Percentiles rank a stretch among this genome's conserved stretches.
These are phyloP conservation scores for Chaenocephalus aceratus DNA, from an alignment of 2,113 vertebrate species.

Conservation along the genomic window DNA sequence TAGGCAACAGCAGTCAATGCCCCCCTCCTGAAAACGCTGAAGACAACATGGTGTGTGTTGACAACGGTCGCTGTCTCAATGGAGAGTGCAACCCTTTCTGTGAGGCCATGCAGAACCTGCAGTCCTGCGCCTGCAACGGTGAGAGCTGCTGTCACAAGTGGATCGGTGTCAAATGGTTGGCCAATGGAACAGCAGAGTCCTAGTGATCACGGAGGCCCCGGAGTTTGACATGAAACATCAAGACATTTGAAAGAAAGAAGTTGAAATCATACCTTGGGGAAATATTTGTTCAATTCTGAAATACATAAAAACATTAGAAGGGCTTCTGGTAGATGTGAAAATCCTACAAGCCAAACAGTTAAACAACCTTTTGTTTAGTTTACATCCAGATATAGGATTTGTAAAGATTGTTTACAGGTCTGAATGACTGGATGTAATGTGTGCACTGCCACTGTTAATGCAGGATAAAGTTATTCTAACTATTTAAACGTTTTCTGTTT, in stretches of 20 bases:
- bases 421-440: not conserved
- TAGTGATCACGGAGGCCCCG: too few relatives aligned
- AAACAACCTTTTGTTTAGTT: not conserved
- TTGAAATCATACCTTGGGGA: too few relatives aligned
- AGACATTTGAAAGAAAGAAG: too few relatives aligned
- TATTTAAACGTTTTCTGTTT: slow-evolving; percentile 6
- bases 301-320: too few relatives aligned
- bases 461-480: not conserved
- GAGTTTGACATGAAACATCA: too few relatives aligned
- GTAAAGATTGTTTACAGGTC: not conserved
- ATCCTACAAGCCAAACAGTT: too few relatives aligned
- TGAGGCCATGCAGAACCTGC: slow-evolving; percentile 85
- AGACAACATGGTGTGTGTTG: slow-evolving; percentile 89
- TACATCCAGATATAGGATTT: not conserved
- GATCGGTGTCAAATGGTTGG: too few relatives aligned
- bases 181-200: too few relatives aligned
- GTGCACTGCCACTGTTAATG: not conserved
- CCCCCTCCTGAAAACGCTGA: slow-evolving; percentile 89
- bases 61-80: slow-evolving; percentile 89
- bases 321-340: too few relatives aligned
- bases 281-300: too few relatives aligned
- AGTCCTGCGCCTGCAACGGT: slow-evolving; percentile 94
- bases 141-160: slow-evolving; percentile 41
- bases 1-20: slow-evolving; percentile 93
- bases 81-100: slow-evolving; percentile 96